Evolutionary conservation across 2,888 invertebrate species (phyloP).

Genomic region (Thereva unica): DNA sequence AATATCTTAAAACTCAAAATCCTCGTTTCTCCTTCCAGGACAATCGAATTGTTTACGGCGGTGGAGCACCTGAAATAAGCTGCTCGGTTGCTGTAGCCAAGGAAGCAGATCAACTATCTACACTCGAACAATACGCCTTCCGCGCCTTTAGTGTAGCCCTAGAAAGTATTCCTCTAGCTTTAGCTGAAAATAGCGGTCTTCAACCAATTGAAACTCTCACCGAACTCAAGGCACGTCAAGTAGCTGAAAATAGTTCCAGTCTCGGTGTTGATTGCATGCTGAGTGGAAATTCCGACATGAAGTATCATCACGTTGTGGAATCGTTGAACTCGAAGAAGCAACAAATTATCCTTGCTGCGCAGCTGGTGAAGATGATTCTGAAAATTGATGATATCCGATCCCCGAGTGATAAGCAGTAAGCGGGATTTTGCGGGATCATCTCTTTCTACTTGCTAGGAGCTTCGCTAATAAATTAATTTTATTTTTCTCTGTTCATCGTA

Average conservation of each 20-base stretch:
- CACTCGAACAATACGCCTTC: constrained; percentile 97
- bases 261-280: constrained; percentile 96
- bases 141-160: constrained; percentile 94
- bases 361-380: constrained; percentile 98
- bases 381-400: constrained; percentile 96
- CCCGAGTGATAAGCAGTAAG: constrained; percentile 58
- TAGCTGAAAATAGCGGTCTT: constrained; percentile 95
- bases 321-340: constrained; percentile 96
- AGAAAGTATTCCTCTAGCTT: constrained; percentile 90
- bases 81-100: constrained; percentile 89
- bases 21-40: constrained; percentile 59
- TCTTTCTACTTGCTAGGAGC: no score
- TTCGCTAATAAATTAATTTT: no score
- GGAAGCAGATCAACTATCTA: constrained; percentile 84
- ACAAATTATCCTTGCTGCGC: constrained; percentile 94
- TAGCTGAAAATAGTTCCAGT: constrained; percentile 78
- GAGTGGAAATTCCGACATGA: constrained; percentile 85
- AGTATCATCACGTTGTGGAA: constrained; percentile 92
- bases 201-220: constrained; percentile 91
- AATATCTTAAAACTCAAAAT: background rate
- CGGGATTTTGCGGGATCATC: no score
- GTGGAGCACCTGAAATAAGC: constrained; percentile 94
- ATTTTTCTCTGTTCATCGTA: no score
- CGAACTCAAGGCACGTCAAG: constrained; percentile 88
- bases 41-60: constrained; percentile 91